Conservation (phyloP, 2,113 vertebrate species). For the Burhinus bistriatus region DNA sequence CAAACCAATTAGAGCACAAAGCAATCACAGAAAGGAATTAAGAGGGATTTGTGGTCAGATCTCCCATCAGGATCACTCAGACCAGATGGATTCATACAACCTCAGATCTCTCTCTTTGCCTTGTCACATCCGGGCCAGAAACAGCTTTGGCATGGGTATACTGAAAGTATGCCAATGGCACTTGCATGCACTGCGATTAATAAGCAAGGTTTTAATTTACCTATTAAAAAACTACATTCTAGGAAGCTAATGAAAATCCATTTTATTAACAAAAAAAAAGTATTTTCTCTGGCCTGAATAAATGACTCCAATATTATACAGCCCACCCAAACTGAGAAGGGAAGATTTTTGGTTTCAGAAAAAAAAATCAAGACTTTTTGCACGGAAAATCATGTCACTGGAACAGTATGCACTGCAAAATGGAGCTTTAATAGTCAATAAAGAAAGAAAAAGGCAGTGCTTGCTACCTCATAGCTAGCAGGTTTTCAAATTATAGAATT, state of each 20-base stretch:
- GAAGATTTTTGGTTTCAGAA: background rate
- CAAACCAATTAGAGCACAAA: conserved; percentile 31
- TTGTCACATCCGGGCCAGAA: background rate
- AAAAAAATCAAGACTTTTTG: background rate
- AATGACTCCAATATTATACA: background rate
- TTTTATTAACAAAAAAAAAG: conserved; percentile 6
- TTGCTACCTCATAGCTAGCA: conserved; percentile 43
- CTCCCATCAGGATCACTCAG: background rate
- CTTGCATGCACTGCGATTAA: background rate
- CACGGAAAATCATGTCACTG: background rate
- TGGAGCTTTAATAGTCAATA: conserved; percentile 59
- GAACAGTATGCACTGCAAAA: conserved; percentile 15
- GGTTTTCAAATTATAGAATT: conserved; percentile 67
- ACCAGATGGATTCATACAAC: background rate
- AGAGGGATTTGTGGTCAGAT: background rate
- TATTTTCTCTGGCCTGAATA: background rate
- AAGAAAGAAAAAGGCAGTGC: conserved; percentile 35
- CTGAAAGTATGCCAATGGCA: background rate
- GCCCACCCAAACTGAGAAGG: background rate
- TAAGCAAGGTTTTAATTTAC: conserved; percentile 10
- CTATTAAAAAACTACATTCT: background rate
- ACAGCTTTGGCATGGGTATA: background rate
- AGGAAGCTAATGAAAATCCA: background rate
- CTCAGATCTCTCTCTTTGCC: background rate
- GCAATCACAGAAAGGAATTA: background rate